Evolutionary conservation across 1,140 invertebrate species (phyloP).

Genomic region (Semibalanus balanoides): DNA sequence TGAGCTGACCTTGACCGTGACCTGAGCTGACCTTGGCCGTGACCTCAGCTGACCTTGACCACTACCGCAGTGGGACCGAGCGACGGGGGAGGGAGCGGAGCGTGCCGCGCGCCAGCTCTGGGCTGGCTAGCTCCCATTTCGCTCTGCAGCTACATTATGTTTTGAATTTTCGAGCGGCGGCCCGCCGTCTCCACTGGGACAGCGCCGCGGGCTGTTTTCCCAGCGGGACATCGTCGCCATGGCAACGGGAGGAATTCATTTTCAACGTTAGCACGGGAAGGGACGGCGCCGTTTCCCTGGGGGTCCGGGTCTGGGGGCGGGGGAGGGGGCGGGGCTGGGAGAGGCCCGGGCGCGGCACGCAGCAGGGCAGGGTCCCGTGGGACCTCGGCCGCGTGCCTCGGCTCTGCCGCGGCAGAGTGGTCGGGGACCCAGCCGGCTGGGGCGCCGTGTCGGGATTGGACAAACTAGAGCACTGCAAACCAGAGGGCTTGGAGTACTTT

Average conservation of each 20-base stretch:
- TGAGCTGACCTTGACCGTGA: neutral
- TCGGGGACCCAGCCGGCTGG: neutral
- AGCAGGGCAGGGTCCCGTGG: neutral
- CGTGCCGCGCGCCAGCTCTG: too few relatives aligned
- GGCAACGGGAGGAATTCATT: neutral
- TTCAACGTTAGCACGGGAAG: constrained; percentile 1
- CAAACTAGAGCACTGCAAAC: too few relatives aligned
- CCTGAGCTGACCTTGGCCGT: neutral
- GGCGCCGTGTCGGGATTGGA: too few relatives aligned
- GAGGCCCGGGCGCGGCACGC: neutral
- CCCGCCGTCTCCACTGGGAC: neutral
- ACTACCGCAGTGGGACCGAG: too few relatives aligned
- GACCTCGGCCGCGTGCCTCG: too few relatives aligned
- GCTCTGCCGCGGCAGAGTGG: neutral
- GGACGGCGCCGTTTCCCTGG: neutral
- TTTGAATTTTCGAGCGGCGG: neutral
- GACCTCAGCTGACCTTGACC: neutral
- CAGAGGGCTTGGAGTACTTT: too few relatives aligned
- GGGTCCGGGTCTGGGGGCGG: too few relatives aligned
- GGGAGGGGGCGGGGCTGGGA: too few relatives aligned
- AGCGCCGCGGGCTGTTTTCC: neutral
- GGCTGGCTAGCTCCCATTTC: neutral
- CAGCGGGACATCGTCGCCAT: neutral
- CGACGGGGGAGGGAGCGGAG: neutral
- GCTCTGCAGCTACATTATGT: neutral